Conservation (phyloP, 2,113 vertebrate species). For the Dicaeum eximium region DNA sequence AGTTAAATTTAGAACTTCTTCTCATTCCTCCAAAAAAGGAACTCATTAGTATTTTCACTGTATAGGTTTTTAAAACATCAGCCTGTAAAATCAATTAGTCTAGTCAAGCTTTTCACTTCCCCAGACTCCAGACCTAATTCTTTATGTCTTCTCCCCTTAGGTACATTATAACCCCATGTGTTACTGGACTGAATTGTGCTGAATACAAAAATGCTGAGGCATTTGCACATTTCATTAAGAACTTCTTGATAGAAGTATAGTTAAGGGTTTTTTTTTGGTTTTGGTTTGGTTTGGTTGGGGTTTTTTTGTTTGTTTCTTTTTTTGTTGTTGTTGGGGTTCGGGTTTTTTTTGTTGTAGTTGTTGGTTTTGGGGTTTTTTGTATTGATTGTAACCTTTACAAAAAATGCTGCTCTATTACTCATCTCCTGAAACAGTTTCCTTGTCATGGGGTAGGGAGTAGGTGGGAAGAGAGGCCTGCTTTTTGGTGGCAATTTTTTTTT, state of each 20-base stretch:
- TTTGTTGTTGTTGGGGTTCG: too few relatives aligned
- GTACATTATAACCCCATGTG: background rate
- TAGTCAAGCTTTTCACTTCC: slow-evolving; percentile 46
- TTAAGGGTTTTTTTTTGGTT: background rate
- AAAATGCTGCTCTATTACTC: background rate
- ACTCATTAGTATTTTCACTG: slow-evolving; percentile 15
- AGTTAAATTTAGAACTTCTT: slow-evolving; percentile 12
- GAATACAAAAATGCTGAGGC: background rate
- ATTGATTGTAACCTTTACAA: background rate
- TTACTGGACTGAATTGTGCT: background rate
- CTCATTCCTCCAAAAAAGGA: background rate
- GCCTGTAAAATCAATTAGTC: slow-evolving; percentile 60
- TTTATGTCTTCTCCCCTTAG: slow-evolving; percentile 2
- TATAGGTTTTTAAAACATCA: slow-evolving; percentile 29
- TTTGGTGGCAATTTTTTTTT: background rate
- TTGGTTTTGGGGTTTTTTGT: too few relatives aligned
- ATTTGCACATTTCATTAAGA: slow-evolving; percentile 7
- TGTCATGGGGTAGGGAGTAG: background rate
- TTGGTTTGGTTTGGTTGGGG: background rate
- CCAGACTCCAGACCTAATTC: slow-evolving; percentile 61
- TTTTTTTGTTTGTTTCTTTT: too few relatives aligned
- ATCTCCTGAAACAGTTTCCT: background rate
- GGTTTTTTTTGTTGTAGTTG: too few relatives aligned
- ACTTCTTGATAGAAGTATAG: background rate
- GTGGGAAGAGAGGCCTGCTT: background rate